Percentiles rank a stretch among this genome's conserved stretches.
These are phyloP conservation scores for Argyresthia goedartella DNA, from an alignment of 2,888 invertebrate species.

Conservation along the genomic window DNA sequence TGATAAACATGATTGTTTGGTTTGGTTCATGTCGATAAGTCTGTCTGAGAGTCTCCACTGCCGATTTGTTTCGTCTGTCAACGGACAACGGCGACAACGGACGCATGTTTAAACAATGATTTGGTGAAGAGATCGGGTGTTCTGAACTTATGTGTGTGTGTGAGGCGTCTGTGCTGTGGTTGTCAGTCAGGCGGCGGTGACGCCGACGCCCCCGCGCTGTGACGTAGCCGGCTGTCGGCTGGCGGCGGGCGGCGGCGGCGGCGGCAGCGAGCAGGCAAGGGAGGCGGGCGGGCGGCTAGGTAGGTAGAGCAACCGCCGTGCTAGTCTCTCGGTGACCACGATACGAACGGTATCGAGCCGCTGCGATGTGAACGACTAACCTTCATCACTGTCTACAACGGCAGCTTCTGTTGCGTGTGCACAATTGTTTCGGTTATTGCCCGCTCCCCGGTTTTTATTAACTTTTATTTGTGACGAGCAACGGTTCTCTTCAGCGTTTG, in stretches of 20 bases:
- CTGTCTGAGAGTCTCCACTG: too few relatives aligned
- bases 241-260: constrained; percentile 14
- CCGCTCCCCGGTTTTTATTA: constrained; percentile 21
- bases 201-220: constrained; percentile 14
- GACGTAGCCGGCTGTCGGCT: constrained; percentile 14
- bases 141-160: neutral
- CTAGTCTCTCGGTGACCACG: constrained; percentile 63
- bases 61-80: too few relatives aligned
- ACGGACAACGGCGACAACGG: neutral
- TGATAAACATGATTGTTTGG: too few relatives aligned
- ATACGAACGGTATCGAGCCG: constrained; percentile 64
- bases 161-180: constrained; percentile 6
- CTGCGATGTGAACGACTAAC: constrained; percentile 66
- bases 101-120: neutral
- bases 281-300: constrained; percentile 12
- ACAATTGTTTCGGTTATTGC: constrained; percentile 1
- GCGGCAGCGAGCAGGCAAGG: too few relatives aligned
- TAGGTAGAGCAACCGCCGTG: constrained; percentile 14
- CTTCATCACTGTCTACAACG: constrained; percentile 57
- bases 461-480: constrained; percentile 33
- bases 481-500: constrained; percentile 25
- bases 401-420: constrained; percentile 52
- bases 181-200: constrained; percentile 19
- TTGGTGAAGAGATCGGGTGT: neutral
- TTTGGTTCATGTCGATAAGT: too few relatives aligned